phyloP scores from a whole-genome alignment of 2,797 vertebrate species.

The Protosalanx chinensis region DNA sequence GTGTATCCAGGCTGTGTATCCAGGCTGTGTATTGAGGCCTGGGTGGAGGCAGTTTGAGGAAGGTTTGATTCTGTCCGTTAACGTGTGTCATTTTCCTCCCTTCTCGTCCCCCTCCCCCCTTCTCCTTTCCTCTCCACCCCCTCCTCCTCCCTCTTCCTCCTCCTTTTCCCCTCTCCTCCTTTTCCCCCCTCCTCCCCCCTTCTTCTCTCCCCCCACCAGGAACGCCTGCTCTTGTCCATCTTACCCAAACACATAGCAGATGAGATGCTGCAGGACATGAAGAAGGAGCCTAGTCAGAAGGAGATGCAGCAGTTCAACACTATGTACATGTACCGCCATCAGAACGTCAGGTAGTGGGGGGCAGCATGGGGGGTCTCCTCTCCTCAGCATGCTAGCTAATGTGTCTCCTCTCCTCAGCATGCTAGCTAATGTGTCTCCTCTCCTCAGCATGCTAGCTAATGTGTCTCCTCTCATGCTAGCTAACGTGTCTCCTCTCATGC shows the following conservation, averaged over 20 bases:
- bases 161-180: too few relatives aligned
- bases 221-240: slow-evolving; percentile 91
- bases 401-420: too few relatives aligned
- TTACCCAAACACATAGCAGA: slow-evolving; percentile 95
- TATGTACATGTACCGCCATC: slow-evolving; percentile 98
- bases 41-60: too few relatives aligned
- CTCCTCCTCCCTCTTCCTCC: too few relatives aligned
- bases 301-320: slow-evolving; percentile 97
- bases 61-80: neutral
- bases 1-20: too few relatives aligned
- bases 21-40: too few relatives aligned
- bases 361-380: too few relatives aligned
- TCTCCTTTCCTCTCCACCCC: neutral
- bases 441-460: too few relatives aligned
- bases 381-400: too few relatives aligned
- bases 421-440: too few relatives aligned
- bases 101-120: neutral
- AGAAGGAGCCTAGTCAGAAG: slow-evolving; percentile 92
- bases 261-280: slow-evolving; percentile 97
- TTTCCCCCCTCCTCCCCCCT: neutral
- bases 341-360: slow-evolving; percentile 87
- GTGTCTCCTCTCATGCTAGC: too few relatives aligned
- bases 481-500: too few relatives aligned
- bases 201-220: slow-evolving; percentile 65
- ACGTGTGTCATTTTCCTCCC: neutral